Conservation (phyloP, 2,888 invertebrate genomes). For the Luffia ferchaultella region DNA sequence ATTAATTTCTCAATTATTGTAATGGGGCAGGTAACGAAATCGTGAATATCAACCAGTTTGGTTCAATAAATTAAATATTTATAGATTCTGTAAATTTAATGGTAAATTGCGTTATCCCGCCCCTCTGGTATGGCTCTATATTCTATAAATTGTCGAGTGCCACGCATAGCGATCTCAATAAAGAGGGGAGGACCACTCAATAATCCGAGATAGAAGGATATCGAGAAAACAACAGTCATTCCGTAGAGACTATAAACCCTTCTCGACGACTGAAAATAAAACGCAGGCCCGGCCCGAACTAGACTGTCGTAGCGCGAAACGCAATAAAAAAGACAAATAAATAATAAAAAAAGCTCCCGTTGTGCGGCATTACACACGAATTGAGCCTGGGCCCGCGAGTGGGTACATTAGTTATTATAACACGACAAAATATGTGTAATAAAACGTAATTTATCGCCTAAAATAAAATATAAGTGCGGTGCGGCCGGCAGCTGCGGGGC, state of each 20-base stretch:
- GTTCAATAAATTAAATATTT: no score
- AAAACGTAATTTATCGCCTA: slow-evolving; percentile 64
- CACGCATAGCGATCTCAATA: neutral
- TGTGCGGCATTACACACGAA: slow-evolving; percentile 50
- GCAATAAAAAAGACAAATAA: slow-evolving; percentile 47
- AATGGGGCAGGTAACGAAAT: no score
- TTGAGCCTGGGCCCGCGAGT: slow-evolving; percentile 21
- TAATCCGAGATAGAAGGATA: neutral
- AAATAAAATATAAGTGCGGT: slow-evolving; percentile 54
- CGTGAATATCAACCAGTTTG: no score
- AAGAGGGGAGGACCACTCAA: neutral
- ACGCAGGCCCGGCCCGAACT: neutral
- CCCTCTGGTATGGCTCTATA: neutral
- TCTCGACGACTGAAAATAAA: neutral
- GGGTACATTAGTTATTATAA: slow-evolving; percentile 68
- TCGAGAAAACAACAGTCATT: neutral
- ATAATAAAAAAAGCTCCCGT: slow-evolving; percentile 45
- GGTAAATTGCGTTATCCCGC: no score
- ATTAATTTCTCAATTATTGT: neutral
- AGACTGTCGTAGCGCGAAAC: neutral
- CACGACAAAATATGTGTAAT: slow-evolving; percentile 69
- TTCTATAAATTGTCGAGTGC: neutral
- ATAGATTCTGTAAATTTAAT: no score
- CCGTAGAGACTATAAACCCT: neutral
- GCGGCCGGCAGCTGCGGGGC: slow-evolving; percentile 9